phyloP scores from a whole-genome alignment of 1,140 invertebrate species.

The Leptinotarsa undecemlineata region DNA sequence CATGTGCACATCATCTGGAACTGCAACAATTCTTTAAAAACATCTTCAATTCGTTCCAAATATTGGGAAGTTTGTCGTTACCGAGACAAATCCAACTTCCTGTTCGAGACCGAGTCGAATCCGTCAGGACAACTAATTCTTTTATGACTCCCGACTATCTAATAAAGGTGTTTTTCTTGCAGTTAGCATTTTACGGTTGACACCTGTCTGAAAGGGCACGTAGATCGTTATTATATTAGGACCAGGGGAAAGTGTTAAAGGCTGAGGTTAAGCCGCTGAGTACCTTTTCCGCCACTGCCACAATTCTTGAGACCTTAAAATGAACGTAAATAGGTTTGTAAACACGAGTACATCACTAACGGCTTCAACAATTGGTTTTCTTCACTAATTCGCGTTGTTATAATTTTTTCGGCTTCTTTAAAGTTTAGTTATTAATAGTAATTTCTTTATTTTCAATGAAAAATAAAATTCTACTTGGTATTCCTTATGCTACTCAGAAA shows the following conservation, averaged over 20 bases:
- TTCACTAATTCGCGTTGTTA: no score
- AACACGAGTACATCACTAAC: no score
- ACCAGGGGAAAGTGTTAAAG: background rate
- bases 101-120: background rate
- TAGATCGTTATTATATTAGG: conserved; percentile 12
- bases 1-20: no score
- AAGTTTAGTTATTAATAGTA: no score
- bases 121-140: conserved; percentile 14
- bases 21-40: no score
- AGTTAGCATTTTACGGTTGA: conserved; percentile 8
- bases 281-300: conserved; percentile 2
- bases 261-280: background rate
- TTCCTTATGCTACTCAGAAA: no score
- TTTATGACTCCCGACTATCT: conserved; percentile 3
- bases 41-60: no score
- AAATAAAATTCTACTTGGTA: no score
- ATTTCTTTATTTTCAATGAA: no score
- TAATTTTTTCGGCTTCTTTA: no score
- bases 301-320: background rate
- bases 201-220: conserved; percentile 14
- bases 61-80: background rate
- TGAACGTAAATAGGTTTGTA: no score
- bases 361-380: no score
- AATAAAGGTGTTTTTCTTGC: conserved; percentile 14
- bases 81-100: conserved; percentile 10